A percentile compares a stretch with the other conserved stretches of the same genome.
These are phyloP conservation scores for Erebia aethiops DNA, from an alignment of 2,888 invertebrate species.

Conservation along the genomic window DNA sequence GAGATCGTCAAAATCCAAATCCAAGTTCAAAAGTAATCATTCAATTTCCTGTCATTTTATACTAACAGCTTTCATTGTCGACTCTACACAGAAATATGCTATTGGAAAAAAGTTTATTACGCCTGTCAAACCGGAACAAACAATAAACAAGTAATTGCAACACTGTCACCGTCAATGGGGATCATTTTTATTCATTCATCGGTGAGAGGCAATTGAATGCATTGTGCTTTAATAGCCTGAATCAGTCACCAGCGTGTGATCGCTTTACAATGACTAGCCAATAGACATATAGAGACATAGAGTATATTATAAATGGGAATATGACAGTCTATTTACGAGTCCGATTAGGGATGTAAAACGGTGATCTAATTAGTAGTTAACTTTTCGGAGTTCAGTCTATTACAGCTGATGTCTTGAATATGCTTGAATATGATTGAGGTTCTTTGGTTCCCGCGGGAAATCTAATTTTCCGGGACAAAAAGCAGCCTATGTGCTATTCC, in stretches of 20 bases:
- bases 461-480: too few relatives aligned
- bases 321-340: not conserved
- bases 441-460: too few relatives aligned
- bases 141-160: not conserved
- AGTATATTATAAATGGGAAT: not conserved
- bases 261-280: slow-evolving; percentile 7
- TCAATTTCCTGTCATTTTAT: too few relatives aligned
- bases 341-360: not conserved
- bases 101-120: not conserved
- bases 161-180: not conserved
- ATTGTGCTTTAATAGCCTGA: not conserved
- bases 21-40: too few relatives aligned
- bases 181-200: slow-evolving; percentile 8
- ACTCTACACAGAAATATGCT: not conserved
- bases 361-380: too few relatives aligned
- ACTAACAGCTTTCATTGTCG: too few relatives aligned
- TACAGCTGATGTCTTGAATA: too few relatives aligned
- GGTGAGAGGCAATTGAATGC: not conserved
- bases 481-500: too few relatives aligned
- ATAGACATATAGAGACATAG: not conserved
- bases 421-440: too few relatives aligned
- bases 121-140: not conserved
- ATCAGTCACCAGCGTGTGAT: slow-evolving; percentile 1
- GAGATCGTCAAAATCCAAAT: too few relatives aligned
- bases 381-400: too few relatives aligned